Percentiles rank a stretch among this genome's conserved stretches.
Evolutionary conservation across 1,140 invertebrate species (phyloP).

Genomic region (Macrostomum lignano): DNA sequence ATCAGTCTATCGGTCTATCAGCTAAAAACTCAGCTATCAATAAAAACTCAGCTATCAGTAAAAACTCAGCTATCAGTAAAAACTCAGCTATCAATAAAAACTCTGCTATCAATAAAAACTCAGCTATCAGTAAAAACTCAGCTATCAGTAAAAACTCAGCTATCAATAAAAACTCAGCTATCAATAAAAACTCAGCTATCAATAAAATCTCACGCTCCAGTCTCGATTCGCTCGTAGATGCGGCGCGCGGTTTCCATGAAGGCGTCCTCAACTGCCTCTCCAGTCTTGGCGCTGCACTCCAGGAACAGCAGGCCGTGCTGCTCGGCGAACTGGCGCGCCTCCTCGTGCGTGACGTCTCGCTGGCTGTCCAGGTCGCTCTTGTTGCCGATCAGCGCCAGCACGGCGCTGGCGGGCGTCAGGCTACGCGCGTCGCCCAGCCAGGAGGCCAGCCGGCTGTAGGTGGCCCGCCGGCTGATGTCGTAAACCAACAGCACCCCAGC

Average conservation of each 20-base stretch:
- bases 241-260: conserved; percentile 95
- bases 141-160: too few relatives aligned
- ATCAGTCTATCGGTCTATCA: too few relatives aligned
- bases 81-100: too few relatives aligned
- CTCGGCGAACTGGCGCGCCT: conserved; percentile 96
- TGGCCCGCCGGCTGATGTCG: conserved; percentile 35
- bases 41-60: too few relatives aligned
- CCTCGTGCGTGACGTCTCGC: conserved; percentile 92
- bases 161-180: too few relatives aligned
- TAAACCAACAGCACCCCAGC: conserved; percentile 97
- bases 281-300: conserved; percentile 96
- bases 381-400: conserved; percentile 96
- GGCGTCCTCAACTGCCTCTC: conserved; percentile 95
- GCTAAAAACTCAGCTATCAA: too few relatives aligned
- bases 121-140: too few relatives aligned
- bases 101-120: too few relatives aligned
- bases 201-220: conserved; percentile 42
- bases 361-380: conserved; percentile 92
- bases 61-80: too few relatives aligned
- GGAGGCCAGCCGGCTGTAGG: conserved; percentile 93
- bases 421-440: conserved; percentile 96
- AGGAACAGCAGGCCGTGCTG: conserved; percentile 96
- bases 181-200: too few relatives aligned
- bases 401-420: conserved; percentile 93
- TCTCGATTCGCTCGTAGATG: conserved; percentile 97